These are phyloP conservation scores for Ceyx erithaca DNA, from an alignment of 2,797 vertebrate genomes.

Conservation along the genomic window DNA sequence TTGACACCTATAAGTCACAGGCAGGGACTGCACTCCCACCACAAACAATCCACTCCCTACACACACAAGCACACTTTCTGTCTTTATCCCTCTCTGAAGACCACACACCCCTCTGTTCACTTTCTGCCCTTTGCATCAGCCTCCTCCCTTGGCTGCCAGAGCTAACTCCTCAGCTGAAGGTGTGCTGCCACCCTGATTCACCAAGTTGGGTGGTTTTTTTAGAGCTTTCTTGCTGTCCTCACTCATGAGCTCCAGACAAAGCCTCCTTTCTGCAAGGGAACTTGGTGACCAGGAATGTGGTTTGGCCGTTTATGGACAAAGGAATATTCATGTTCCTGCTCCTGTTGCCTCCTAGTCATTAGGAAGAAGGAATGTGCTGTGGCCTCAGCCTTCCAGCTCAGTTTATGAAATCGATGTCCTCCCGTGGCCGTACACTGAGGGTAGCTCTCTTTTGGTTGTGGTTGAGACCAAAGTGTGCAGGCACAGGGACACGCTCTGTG, in stretches of 20 bases:
- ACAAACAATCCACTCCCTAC: not conserved
- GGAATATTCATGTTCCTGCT: not conserved
- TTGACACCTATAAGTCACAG: slow-evolving; percentile 6
- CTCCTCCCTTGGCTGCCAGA: not conserved
- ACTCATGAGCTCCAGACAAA: not conserved
- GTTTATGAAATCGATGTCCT: not conserved
- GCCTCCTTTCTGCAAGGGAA: not conserved
- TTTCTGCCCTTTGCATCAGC: not conserved
- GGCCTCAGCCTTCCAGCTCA: not conserved
- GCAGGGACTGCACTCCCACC: not conserved
- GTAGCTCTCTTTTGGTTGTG: not conserved
- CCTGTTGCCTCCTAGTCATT: not conserved
- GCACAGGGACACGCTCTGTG: not conserved
- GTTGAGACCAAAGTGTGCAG: not conserved
- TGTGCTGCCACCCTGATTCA: not conserved
- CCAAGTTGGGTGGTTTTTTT: not conserved
- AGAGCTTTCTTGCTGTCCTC: not conserved
- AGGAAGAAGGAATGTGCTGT: not conserved
- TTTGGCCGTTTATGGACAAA: not conserved
- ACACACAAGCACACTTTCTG: not conserved
- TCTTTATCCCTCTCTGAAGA: not conserved
- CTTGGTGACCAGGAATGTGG: not conserved
- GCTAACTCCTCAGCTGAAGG: not conserved
- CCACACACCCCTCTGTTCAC: not conserved
- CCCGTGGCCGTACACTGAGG: not conserved